Base-by-base conservation (phyloP, 2,113 vertebrate species). In the Oryzias javanicus region DNA sequence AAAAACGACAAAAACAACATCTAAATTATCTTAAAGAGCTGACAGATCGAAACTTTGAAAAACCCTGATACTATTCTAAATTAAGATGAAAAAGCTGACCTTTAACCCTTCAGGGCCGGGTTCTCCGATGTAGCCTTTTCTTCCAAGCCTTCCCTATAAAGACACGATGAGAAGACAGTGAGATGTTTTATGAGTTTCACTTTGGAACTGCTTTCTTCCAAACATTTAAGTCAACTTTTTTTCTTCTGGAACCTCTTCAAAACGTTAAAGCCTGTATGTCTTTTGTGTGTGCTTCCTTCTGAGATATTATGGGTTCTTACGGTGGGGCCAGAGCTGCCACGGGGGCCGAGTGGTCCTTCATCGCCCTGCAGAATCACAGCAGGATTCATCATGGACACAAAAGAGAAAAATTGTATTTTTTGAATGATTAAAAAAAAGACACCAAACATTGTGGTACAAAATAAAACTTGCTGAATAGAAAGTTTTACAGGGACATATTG, bases 131-230 rank as follows among this genome's bases (percentile, higher is more conserved):
- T 91, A 88, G 10, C 97, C 96, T 79, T 96, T 96, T 67, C 86
- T 93, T 72, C 97, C 96, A 49, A 86, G 85, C 71, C 94, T 94
- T 77, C 97, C 97, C 96, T 98, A 76, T 60, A 67, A 69, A 55
- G 4, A 77, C 42, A 49, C 40, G 24, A 79, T 64, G 12, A 54
- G 69, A 68, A 56, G 6, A 66, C 0, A 35, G n/a, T 12, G 44
- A 44, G 35, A 4, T 44, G 15, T 64, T 64, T 48, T 65, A 35
- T 70, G 35, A 8, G n/a, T 14, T 42, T 45, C 16, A 67, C 42
- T 65, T 59, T 5, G 7, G 10, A 74, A 53, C 52, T 45, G 40
- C 51, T 72, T 74, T n/a, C 44, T 46, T 46, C 1, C 48, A 13
- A 53, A 55, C 49, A 53, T 45, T 42, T 1, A 42, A 62, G 45